These are phyloP conservation scores for Andrena haemorrhoa DNA, from an alignment of 2,888 invertebrate species.

Conservation along the genomic window DNA sequence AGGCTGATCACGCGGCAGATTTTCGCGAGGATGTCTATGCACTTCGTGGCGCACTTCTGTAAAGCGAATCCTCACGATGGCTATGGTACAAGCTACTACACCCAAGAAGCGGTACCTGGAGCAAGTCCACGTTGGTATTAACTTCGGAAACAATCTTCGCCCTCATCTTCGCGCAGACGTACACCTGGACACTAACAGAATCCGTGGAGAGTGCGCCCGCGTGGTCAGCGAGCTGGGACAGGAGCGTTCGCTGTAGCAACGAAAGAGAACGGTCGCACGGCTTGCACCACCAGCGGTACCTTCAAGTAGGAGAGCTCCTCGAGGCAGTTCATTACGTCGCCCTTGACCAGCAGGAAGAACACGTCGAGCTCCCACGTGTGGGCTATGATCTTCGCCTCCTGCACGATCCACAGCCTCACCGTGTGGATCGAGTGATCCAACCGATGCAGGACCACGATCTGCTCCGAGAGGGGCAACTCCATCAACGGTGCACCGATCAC, in stretches of 20 bases:
- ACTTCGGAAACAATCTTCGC: constrained; percentile 93
- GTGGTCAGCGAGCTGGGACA: constrained; percentile 88
- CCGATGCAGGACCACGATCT: constrained; percentile 92
- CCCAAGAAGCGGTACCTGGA: constrained; percentile 87
- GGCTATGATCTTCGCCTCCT: constrained; percentile 90
- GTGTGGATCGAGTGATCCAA: constrained; percentile 93
- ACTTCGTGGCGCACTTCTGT: constrained; percentile 90
- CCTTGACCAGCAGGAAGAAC: constrained; percentile 87
- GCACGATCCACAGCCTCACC: constrained; percentile 91
- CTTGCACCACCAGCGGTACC: constrained; percentile 67
- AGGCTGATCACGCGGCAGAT: constrained; percentile 92
- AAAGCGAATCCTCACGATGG: neutral
- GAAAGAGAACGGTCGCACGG: neutral
- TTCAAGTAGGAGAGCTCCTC: constrained; percentile 82
- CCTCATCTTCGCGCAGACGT: constrained; percentile 92
- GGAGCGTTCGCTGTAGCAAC: neutral
- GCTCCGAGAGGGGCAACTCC: constrained; percentile 92
- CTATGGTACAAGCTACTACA: no score
- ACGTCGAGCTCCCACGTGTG: constrained; percentile 91
- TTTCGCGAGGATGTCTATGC: constrained; percentile 89
- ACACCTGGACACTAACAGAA: constrained; percentile 90
- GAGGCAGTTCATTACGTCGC: constrained; percentile 82
- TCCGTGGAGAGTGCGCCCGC: constrained; percentile 86
- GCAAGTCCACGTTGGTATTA: constrained; percentile 90
- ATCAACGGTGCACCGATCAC: constrained; percentile 90